Evolutionary conservation across 92 coral and sea anemone genomes (phyloP).

Genomic region (Paragorgia papillata): DNA sequence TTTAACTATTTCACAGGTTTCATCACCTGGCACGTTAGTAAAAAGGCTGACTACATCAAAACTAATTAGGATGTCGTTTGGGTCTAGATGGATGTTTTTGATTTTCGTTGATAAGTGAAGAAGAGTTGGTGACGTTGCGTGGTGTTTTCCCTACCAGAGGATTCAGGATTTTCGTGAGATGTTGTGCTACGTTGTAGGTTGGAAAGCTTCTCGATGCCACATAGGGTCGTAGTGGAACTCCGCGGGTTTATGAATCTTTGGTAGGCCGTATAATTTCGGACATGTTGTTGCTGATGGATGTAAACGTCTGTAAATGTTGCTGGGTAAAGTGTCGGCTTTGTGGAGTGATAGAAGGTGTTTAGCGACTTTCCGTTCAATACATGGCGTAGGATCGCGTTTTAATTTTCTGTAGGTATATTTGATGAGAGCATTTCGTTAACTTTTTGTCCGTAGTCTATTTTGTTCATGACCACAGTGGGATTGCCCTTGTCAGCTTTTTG

Average conservation of each 20-base stretch:
- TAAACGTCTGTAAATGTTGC: not conserved
- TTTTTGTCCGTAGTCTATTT: not conserved
- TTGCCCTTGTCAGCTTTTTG: not conserved
- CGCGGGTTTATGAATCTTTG: constrained; percentile 35
- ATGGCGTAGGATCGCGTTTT: not conserved
- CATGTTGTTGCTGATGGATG: not conserved
- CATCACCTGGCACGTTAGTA: constrained; percentile 35
- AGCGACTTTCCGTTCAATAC: not conserved
- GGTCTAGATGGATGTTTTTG: constrained; percentile 29
- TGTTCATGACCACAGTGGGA: not conserved
- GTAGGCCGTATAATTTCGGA: constrained; percentile 30
- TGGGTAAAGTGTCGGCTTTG: not conserved
- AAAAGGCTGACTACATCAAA: constrained; percentile 42
- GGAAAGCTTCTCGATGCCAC: constrained; percentile 2
- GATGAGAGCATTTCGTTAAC: constrained; percentile 5
- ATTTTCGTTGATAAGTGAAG: constrained; percentile 22
- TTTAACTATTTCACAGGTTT: not conserved
- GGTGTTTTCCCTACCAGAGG: constrained; percentile 50
- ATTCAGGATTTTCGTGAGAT: constrained; percentile 13
- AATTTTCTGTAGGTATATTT: constrained; percentile 8
- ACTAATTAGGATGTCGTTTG: constrained; percentile 12
- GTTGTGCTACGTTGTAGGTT: constrained; percentile 9
- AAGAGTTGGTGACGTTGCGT: constrained; percentile 20
- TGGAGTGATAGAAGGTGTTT: not conserved
- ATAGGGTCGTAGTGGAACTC: constrained; percentile 31